These are phyloP conservation scores for Chitala chitala DNA, from an alignment of 2,113 vertebrate species.

Conservation along the genomic window DNA sequence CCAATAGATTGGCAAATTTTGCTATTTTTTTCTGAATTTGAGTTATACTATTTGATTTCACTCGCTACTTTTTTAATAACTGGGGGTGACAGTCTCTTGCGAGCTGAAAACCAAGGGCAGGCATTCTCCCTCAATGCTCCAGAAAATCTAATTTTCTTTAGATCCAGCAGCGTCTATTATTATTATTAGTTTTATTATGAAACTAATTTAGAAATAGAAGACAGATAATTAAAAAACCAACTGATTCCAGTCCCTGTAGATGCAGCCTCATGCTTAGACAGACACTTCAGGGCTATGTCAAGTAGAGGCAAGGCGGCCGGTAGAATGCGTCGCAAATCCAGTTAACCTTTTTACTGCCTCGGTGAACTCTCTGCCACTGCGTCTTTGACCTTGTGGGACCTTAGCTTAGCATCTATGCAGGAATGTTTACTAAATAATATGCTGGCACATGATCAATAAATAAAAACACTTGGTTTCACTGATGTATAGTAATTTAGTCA, in stretches of 20 bases:
- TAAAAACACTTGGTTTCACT: not conserved
- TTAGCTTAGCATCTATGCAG: not conserved
- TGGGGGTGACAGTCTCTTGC: conserved; percentile 37
- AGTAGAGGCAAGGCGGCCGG: conserved; percentile 13
- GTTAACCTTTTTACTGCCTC: conserved; percentile 28
- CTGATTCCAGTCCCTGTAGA: conserved; percentile 44
- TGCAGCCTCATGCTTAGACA: conserved; percentile 16
- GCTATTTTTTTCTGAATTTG: not conserved
- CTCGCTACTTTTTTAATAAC: conserved; percentile 35
- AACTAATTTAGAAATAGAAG: conserved; percentile 54
- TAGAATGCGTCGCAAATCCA: conserved; percentile 8
- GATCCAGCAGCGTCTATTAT: conserved; percentile 52
- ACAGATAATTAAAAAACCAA: conserved; percentile 58
- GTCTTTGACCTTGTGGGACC: not conserved
- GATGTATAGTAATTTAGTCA: not conserved
- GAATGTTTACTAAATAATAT: conserved; percentile 1
- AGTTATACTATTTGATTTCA: conserved; percentile 43
- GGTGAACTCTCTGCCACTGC: not conserved
- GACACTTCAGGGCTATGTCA: conserved; percentile 11
- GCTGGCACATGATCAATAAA: not conserved
- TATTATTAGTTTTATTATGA: conserved; percentile 55
- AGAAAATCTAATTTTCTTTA: conserved; percentile 45
- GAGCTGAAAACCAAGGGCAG: conserved; percentile 42
- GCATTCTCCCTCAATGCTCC: conserved; percentile 34
- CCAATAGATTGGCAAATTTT: not conserved